A percentile compares a stretch with the other conserved stretches of the same genome.
These are phyloP conservation scores for Ondatra zibethicus DNA, from an alignment of 2,113 vertebrate species.

Conservation along the genomic window DNA sequence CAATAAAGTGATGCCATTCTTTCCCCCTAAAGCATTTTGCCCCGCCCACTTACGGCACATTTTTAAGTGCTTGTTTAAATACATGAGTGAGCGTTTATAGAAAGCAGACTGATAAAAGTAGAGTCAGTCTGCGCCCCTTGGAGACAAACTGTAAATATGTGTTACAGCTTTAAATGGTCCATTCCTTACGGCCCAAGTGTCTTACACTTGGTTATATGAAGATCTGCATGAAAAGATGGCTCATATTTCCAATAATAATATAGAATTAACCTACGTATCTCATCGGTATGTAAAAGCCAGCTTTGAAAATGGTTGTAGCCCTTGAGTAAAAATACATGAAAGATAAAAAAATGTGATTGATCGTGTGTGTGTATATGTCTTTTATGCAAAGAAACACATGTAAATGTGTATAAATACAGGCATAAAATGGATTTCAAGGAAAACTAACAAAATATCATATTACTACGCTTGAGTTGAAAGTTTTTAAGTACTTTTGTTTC, in stretches of 20 bases:
- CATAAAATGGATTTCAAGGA: not conserved
- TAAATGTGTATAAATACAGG: not conserved
- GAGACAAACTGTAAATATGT: not conserved
- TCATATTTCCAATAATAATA: not conserved
- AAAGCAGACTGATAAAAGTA: not conserved
- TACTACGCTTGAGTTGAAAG: not conserved
- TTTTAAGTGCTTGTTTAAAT: slow-evolving; percentile 33
- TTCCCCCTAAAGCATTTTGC: not conserved
- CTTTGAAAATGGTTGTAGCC: not conserved
- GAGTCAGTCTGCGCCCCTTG: not conserved
- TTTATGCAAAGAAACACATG: not conserved
- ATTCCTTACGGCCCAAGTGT: not conserved
- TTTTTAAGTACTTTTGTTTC: not conserved
- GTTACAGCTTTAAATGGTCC: not conserved
- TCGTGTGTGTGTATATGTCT: not conserved
- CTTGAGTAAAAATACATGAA: not conserved
- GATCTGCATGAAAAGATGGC: not conserved
- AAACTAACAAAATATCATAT: slow-evolving; percentile 9
- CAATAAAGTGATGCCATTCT: not conserved
- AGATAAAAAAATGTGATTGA: not conserved
- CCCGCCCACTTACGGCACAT: not conserved
- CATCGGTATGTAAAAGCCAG: not conserved
- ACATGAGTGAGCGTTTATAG: not conserved
- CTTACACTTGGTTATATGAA: not conserved
- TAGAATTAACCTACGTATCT: not conserved